These are phyloP conservation scores for Idaea dimidiata DNA, from an alignment of 2,888 invertebrate genomes.

Conservation along the genomic window DNA sequence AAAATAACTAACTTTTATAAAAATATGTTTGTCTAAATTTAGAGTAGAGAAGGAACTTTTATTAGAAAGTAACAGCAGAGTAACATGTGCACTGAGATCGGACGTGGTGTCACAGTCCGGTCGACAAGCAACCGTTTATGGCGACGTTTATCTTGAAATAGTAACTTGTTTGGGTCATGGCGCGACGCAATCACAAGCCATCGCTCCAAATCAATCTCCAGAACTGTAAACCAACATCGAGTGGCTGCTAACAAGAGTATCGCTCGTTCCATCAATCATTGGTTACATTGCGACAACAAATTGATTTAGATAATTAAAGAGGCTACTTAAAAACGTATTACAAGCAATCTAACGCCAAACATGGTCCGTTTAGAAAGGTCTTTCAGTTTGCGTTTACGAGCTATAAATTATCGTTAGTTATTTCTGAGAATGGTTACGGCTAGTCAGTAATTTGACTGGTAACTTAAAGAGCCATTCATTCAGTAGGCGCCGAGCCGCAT, in stretches of 20 bases:
- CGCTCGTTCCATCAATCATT: constrained; percentile 21
- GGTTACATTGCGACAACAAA: constrained; percentile 28
- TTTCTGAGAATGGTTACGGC: constrained; percentile 40
- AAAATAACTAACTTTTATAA: neutral
- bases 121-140: constrained; percentile 67
- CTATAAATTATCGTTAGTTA: constrained; percentile 33
- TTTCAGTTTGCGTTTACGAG: constrained; percentile 29
- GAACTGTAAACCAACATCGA: constrained; percentile 45
- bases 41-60: constrained; percentile 14
- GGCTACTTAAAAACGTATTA: constrained; percentile 36
- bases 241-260: constrained; percentile 3
- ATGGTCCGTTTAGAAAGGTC: constrained; percentile 40
- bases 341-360: constrained; percentile 31
- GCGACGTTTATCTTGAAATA: constrained; percentile 77
- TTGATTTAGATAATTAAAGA: constrained; percentile 33
- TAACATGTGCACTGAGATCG: constrained; percentile 26
- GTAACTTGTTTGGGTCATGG: constrained; percentile 75
- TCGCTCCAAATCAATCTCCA: constrained; percentile 64
- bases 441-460: constrained; percentile 41
- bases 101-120: constrained; percentile 47
- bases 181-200: constrained; percentile 69
- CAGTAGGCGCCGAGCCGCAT: constrained; percentile 54
- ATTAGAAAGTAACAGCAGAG: constrained; percentile 59
- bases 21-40: neutral
- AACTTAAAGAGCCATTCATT: constrained; percentile 47